A percentile compares a stretch with the other conserved stretches of the same genome.
Conservation (phyloP, 2,888 invertebrate genomes). For the Luffia ferchaultella region DNA sequence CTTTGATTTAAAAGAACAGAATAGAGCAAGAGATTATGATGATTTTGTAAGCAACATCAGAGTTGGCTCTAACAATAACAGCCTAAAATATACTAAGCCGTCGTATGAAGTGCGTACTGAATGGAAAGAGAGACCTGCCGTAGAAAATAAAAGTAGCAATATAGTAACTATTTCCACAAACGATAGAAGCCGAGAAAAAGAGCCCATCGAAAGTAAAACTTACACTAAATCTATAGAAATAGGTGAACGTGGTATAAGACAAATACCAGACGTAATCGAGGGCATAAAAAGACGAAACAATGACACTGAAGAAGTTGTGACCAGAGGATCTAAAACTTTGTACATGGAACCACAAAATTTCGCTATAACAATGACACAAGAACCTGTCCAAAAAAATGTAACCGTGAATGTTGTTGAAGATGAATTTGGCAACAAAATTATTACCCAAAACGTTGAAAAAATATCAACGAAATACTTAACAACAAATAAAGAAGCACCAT, state of each 20-base stretch:
- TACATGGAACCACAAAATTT: constrained; percentile 56
- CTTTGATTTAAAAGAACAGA: constrained; percentile 50
- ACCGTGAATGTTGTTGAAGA: constrained; percentile 59
- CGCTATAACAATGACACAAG: constrained; percentile 53
- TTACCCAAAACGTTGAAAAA: constrained; percentile 56
- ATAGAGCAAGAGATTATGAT: constrained; percentile 35
- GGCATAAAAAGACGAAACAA: constrained; percentile 41
- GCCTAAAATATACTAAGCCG: constrained; percentile 38
- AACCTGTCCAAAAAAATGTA: constrained; percentile 56
- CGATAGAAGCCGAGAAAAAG: constrained; percentile 28
- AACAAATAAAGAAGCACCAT: constrained; percentile 44
- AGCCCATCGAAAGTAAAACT: constrained; percentile 32
- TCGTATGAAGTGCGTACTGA: constrained; percentile 33
- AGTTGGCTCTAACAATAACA: constrained; percentile 55
- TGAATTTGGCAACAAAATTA: constrained; percentile 55
- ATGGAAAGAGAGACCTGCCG: constrained; percentile 35
- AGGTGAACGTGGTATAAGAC: constrained; percentile 40
- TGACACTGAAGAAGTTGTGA: constrained; percentile 27
- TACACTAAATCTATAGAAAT: constrained; percentile 62
- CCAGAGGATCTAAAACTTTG: constrained; percentile 28
- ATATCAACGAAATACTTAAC: constrained; percentile 49
- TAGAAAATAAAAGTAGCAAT: constrained; percentile 34
- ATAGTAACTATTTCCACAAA: constrained; percentile 54
- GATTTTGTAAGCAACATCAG: constrained; percentile 58
- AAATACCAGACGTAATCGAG: constrained; percentile 52